These are phyloP conservation scores for Drosophila falleni DNA, from an alignment of 2,888 invertebrate genomes.

Conservation along the genomic window DNA sequence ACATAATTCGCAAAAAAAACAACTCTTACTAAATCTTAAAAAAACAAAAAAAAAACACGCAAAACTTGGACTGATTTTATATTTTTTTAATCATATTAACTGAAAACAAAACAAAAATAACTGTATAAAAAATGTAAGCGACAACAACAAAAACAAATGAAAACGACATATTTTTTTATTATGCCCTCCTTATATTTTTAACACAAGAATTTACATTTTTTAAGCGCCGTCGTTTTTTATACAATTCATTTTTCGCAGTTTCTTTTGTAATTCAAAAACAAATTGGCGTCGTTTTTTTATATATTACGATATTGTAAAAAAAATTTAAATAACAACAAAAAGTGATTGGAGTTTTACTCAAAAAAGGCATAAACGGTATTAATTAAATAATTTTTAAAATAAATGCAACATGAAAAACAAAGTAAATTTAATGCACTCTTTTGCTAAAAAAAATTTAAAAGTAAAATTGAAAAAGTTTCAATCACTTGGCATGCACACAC, in stretches of 20 bases:
- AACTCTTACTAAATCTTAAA: constrained; percentile 40
- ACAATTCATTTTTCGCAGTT: constrained; percentile 29
- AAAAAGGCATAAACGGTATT: constrained; percentile 67
- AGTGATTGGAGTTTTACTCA: constrained; percentile 81
- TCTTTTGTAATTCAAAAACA: constrained; percentile 27
- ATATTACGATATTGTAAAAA: constrained; percentile 47
- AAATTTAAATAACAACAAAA: constrained; percentile 45
- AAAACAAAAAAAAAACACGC: constrained; percentile 54
- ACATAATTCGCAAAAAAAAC: constrained; percentile 47
- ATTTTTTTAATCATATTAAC: constrained; percentile 72
- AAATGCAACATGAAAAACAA: constrained; percentile 23
- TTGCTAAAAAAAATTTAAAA: constrained; percentile 20
- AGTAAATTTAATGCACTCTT: constrained; percentile 25
- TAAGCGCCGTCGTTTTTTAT: constrained; percentile 41
- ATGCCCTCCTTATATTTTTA: constrained; percentile 63
- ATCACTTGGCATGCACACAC: constrained; percentile 57
- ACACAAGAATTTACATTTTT: constrained; percentile 45
- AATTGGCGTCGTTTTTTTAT: constrained; percentile 52
- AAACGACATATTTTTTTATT: constrained; percentile 59
- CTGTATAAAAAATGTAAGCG: constrained; percentile 43
- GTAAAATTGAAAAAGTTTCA: constrained; percentile 45
- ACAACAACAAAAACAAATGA: constrained; percentile 39
- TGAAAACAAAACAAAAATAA: constrained; percentile 49
- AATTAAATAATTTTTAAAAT: constrained; percentile 38
- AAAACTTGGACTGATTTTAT: constrained; percentile 83